A percentile compares a stretch with the other conserved stretches of the same genome.
phyloP scores from a whole-genome alignment of 2,797 vertebrate species.

The Coreius guichenoti region DNA sequence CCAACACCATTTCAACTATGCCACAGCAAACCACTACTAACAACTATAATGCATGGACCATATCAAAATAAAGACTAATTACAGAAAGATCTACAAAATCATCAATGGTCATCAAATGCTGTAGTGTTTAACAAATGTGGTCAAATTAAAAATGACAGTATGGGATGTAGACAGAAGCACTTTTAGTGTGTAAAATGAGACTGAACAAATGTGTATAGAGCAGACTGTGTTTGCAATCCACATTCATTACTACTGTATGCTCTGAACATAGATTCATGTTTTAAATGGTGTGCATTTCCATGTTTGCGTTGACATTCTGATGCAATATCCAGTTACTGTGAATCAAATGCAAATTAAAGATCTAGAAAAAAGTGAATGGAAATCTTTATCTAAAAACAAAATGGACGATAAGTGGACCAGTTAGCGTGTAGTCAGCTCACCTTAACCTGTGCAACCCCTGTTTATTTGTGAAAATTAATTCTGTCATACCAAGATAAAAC shows the following conservation, averaged over 20 bases:
- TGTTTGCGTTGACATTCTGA: conserved; percentile 36
- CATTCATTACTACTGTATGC: conserved; percentile 3
- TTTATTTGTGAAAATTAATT: background rate
- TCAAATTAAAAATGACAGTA: conserved; percentile 29
- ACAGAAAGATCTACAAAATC: background rate
- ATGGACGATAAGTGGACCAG: background rate
- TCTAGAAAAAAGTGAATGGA: background rate
- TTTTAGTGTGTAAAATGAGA: conserved; percentile 23
- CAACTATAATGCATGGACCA: conserved; percentile 8
- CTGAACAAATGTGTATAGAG: conserved; percentile 24
- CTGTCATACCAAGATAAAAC: conserved; percentile 14
- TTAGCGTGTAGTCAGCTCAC: conserved; percentile 1
- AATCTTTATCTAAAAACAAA: background rate
- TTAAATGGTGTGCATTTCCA: conserved; percentile 16
- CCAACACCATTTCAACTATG: conserved; percentile 14
- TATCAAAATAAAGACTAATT: conserved; percentile 3
- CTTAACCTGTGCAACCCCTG: background rate
- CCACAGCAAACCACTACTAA: conserved; percentile 17
- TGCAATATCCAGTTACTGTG: conserved; percentile 52
- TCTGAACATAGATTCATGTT: background rate
- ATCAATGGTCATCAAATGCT: conserved; percentile 8
- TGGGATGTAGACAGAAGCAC: background rate
- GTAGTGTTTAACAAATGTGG: background rate
- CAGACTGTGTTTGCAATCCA: background rate
- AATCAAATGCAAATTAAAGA: conserved; percentile 28